Conservation (phyloP, 1,140 invertebrate genomes). For the Drosophila takahashii region DNA sequence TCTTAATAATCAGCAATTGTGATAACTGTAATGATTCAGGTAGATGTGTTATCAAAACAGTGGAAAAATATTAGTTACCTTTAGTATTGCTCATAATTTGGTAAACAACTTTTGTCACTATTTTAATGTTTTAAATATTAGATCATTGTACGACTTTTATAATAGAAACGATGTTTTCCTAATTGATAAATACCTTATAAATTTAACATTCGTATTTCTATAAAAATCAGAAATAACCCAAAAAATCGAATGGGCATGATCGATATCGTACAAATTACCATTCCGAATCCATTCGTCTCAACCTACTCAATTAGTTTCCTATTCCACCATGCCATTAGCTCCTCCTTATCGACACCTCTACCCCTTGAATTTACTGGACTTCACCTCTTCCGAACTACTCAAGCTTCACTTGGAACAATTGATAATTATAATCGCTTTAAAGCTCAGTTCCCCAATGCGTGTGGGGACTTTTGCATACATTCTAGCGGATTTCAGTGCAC, state of each 20-base stretch:
- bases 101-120: no score
- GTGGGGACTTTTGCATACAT: constrained; percentile 10
- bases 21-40: constrained; percentile 1
- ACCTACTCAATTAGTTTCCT: neutral
- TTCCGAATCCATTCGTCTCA: constrained; percentile 20
- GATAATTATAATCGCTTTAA: constrained; percentile 12
- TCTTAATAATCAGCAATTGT: neutral
- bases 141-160: no score
- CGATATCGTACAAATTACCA: constrained; percentile 5
- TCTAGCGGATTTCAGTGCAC: constrained; percentile 22
- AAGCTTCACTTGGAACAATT: constrained; percentile 10
- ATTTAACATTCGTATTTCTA: neutral
- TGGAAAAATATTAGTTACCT: neutral
- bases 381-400: neutral
- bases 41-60: neutral
- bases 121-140: no score
- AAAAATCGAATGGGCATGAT: neutral
- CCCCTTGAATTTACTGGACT: neutral
- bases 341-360: constrained; percentile 23
- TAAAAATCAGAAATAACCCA: neutral
- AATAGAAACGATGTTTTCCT: no score
- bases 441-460: constrained; percentile 22
- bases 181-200: neutral
- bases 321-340: constrained; percentile 12
- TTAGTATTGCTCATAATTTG: neutral